A percentile compares a stretch with the other conserved stretches of the same genome.
Conservation (phyloP, 2,113 vertebrate genomes). For the Herpetotheres cachinnans region DNA sequence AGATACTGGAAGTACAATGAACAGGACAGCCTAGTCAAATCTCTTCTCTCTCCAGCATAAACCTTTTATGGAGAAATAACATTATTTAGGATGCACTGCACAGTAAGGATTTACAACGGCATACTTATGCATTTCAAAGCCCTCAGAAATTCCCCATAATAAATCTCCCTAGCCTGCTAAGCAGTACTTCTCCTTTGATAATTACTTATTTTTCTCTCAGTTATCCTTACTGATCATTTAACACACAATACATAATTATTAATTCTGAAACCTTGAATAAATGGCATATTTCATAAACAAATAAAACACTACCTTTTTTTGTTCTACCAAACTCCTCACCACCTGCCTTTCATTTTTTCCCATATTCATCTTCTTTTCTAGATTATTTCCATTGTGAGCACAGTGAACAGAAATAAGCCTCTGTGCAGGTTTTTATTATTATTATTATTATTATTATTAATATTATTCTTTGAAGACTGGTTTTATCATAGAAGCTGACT, state of each 20-base stretch:
- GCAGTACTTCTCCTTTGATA: background rate
- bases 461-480: background rate
- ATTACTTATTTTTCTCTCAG: background rate
- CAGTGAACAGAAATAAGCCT: background rate
- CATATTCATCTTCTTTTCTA: background rate
- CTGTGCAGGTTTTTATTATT: background rate
- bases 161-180: background rate
- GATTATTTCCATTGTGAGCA: background rate
- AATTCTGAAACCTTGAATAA: background rate
- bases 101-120: background rate
- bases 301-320: background rate
- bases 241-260: background rate
- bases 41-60: background rate
- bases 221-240: background rate
- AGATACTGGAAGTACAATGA: background rate
- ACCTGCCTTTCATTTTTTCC: background rate
- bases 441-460: background rate
- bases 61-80: background rate
- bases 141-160: background rate
- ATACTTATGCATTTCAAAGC: background rate
- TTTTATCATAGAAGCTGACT: background rate
- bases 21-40: background rate
- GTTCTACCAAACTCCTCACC: fast-evolving
- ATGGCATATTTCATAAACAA: background rate
- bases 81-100: background rate